These are phyloP conservation scores for Helleia helle DNA, from an alignment of 2,888 invertebrate species.

Conservation along the genomic window DNA sequence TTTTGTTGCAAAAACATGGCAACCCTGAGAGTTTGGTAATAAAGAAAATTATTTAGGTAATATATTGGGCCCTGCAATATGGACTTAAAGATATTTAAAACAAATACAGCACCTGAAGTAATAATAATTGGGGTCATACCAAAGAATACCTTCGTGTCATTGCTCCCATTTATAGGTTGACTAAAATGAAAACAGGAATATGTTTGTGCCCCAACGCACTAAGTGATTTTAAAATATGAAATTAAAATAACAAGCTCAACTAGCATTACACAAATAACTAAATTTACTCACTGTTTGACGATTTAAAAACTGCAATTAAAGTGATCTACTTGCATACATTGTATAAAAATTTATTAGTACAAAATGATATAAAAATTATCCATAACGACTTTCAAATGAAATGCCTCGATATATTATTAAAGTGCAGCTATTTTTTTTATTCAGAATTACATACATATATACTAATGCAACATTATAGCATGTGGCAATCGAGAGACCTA, in stretches of 20 bases:
- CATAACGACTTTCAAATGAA: background rate
- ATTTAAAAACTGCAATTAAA: background rate
- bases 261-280: background rate
- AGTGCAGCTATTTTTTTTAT: conserved; percentile 4
- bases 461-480: background rate
- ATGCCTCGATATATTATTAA: background rate
- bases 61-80: conserved; percentile 10
- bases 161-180: conserved; percentile 3
- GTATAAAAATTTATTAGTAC: background rate
- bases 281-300: background rate
- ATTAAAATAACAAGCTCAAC: background rate
- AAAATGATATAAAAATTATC: background rate
- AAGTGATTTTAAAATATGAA: background rate
- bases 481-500: conserved; percentile 1
- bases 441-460: background rate
- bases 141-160: conserved; percentile 13
- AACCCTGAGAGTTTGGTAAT: background rate
- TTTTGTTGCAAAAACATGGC: background rate
- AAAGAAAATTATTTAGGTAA: conserved; percentile 5
- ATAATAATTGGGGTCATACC: conserved; percentile 10
- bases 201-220: conserved; percentile 27
- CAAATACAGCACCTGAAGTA: conserved; percentile 17
- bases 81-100: conserved; percentile 9
- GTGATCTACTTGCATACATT: background rate
- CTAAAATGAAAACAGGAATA: background rate